phyloP scores from a whole-genome alignment of 2,113 vertebrate species.

The Meles meles region DNA sequence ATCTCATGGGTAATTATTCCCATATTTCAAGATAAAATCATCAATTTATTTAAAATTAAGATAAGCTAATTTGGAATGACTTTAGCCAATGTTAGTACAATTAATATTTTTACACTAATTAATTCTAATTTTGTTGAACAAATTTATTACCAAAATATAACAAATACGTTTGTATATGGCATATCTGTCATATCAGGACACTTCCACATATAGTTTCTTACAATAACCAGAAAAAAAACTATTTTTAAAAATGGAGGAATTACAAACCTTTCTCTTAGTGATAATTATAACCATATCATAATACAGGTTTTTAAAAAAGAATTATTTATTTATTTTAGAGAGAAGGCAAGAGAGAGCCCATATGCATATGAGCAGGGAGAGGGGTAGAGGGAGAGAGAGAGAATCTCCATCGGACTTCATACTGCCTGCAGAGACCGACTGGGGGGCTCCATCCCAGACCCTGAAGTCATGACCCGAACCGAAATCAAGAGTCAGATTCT shows the following conservation, averaged over 20 bases:
- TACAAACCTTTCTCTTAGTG: not conserved
- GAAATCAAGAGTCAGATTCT: not conserved
- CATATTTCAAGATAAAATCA: conserved; percentile 1
- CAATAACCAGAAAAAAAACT: not conserved
- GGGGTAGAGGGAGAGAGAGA: not conserved
- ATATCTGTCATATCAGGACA: not conserved
- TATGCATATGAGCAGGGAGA: not conserved
- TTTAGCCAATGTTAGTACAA: not conserved
- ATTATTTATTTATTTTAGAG: not conserved
- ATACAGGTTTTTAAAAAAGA: not conserved
- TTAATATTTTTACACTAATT: not conserved
- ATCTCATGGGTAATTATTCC: not conserved
- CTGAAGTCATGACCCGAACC: not conserved
- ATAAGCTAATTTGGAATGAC: not conserved
- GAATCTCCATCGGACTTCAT: not conserved
- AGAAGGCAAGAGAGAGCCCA: not conserved
- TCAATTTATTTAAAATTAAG: not conserved
- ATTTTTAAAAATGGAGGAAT: not conserved
- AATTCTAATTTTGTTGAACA: conserved; percentile 23
- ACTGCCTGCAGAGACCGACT: not conserved
- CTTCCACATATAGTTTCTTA: not conserved
- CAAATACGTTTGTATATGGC: not conserved
- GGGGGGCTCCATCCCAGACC: not conserved
- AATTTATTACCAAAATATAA: not conserved
- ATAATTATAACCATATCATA: not conserved